Base-by-base conservation (phyloP, 2,888 invertebrate species). In the Nematopogon swammerdamellus region DNA sequence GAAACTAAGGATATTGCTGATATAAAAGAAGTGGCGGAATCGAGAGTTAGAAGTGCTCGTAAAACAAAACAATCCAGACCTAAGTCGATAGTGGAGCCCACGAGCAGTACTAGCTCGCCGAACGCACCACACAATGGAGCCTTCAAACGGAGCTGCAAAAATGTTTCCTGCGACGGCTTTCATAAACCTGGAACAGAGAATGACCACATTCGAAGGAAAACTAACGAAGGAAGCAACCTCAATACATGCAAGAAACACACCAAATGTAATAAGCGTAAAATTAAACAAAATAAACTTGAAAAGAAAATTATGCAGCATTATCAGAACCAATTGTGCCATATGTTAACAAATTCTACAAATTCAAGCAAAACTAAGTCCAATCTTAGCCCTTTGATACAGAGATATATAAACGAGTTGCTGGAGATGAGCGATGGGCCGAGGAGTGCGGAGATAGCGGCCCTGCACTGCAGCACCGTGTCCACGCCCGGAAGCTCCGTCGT, bases 401-500 rank as follows among this genome's bases (percentile, higher is more conserved):
- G 62, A 42, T 80, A 80, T 58, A 64, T 80, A 1, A 66, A 73
- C 54, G 69, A 67, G 58, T 59, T 80, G 50, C 57, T 80, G 25
- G 58, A 63, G 29, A 59, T 80, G 5, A 79, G 72, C 51, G 67
- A 70, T 57, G 70, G 72, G 2, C 55, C 74, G 18, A 71, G 69
- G 60, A 72, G 72, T 6, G 60, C 79, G 46, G 67, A 77, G 60
- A 64, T 80, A 42, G 64, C 70, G 18, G 69, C 70, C 53, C 72
- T 75, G 60, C 72, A 77, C 49, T 77, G 80, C 52, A 80, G 80
- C 57, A 64, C 70, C 2, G 67, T 76, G 3, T 59, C 67, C n/a
- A 80, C 80, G 14, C 80, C 80, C 17, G 65, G 70, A 3, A 80
- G 77, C 56, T 80, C 80, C 1, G 65, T 80, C 48, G 65, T 80